phyloP scores from a whole-genome alignment of 1,140 invertebrate species.

The Anoplolepis gracilipes region DNA sequence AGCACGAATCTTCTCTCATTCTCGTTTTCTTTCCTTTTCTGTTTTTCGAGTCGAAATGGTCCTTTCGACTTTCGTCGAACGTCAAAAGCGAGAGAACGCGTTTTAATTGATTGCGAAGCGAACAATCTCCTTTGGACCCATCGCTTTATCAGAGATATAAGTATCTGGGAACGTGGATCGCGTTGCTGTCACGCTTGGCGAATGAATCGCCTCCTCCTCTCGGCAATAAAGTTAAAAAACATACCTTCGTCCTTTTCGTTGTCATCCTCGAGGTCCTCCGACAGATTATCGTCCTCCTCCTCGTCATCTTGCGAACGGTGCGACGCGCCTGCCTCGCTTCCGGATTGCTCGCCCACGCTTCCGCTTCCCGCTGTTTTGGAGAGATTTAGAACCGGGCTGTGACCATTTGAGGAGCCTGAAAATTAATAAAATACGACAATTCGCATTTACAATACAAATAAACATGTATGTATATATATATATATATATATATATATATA shows the following conservation, averaged over 20 bases:
- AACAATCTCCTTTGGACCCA: slow-evolving; percentile 30
- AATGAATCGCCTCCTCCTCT: neutral
- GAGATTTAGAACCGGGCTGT: slow-evolving; percentile 95
- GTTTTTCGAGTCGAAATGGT: slow-evolving; percentile 54
- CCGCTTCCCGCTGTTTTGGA: slow-evolving; percentile 93
- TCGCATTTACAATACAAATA: no score
- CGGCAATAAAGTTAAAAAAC: slow-evolving; percentile 33
- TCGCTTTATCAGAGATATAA: slow-evolving; percentile 37
- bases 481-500: no score
- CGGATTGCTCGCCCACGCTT: slow-evolving; percentile 89
- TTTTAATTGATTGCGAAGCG: slow-evolving; percentile 66
- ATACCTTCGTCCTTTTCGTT: slow-evolving; percentile 95
- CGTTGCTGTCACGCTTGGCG: neutral
- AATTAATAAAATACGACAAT: neutral
- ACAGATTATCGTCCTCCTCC: slow-evolving; percentile 91
- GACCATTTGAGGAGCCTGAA: slow-evolving; percentile 93
- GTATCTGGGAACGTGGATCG: slow-evolving; percentile 2
- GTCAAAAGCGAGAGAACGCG: slow-evolving; percentile 63
- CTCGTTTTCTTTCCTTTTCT: slow-evolving; percentile 23
- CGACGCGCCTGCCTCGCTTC: slow-evolving; percentile 88
- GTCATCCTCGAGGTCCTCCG: slow-evolving; percentile 93
- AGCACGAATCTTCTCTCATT: slow-evolving; percentile 26
- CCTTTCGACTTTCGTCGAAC: slow-evolving; percentile 68
- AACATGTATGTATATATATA: no score
- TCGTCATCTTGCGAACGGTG: slow-evolving; percentile 89